Base-by-base conservation (phyloP, 2,113 vertebrate species). In the Passer domesticus region DNA sequence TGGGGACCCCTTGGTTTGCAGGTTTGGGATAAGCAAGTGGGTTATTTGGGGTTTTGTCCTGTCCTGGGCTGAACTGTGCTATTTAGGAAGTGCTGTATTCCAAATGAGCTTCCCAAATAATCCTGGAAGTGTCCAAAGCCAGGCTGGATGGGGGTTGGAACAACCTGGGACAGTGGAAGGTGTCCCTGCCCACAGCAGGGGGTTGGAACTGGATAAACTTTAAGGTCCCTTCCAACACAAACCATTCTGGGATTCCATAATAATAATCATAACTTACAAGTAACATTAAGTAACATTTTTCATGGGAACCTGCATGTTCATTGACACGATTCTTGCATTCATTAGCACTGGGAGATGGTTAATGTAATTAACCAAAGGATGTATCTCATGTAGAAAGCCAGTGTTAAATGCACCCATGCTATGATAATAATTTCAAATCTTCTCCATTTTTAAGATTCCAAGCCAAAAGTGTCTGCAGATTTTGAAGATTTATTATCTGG, bases 401-500 rank as follows among this genome's bases (percentile, higher is more conserved):
- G 6, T 20, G 30, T 64, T 88, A 86, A 83, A 30, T 41, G 18
- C n/a, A 33, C 3, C 28, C 73, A 4, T n/a, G 11, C 19, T 20
- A 23, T 30, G 37, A 75, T 25, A 41, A 37, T 20, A 50, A 44
- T 19, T 52, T 77, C 22, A 50, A 67, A 49, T 55, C 3, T 78
- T 72, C 12, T 72, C 6, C 10, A 1, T 82, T 92, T 88, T 81
- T 28, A 91, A 99, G 99, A 99, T 94, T 83, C 98, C 23, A 99
- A 99, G 90, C 98, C 98, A 75, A 99, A 98, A 97, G 97, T 97
- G 72, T 96, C 97, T 27, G 96, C 98, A 64, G 99, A 99, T 96
- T 99, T 99, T 10, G 99, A 99, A 93, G 99, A 99, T 96, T 96
- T 99, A 13, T 98, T 99, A 66, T 99, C 99, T 43, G 98, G 98